Percentiles rank a stretch among this genome's conserved stretches.
Evolutionary conservation across 2,797 vertebrate genomes (phyloP).

Genomic region (Halcyon chelicuti): DNA sequence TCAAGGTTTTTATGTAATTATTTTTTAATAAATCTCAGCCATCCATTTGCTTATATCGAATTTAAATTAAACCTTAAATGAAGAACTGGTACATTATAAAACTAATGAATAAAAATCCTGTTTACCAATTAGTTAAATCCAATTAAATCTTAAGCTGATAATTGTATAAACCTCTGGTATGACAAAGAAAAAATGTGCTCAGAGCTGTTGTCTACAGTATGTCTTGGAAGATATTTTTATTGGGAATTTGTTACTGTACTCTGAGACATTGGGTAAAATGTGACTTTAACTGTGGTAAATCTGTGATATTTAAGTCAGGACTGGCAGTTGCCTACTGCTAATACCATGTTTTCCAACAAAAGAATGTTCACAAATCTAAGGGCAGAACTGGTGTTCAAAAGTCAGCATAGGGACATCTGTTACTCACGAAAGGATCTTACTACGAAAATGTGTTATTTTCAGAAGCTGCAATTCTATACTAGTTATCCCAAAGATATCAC

Average conservation of each 20-base stretch:
- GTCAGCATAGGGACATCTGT: neutral
- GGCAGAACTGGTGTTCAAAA: neutral
- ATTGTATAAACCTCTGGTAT: constrained; percentile 52
- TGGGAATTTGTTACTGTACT: neutral
- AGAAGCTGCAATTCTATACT: neutral
- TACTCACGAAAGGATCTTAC: neutral
- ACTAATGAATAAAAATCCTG: constrained; percentile 66
- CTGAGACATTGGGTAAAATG: neutral
- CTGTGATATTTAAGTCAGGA: neutral
- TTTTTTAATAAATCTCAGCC: neutral
- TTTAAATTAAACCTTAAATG: constrained; percentile 54
- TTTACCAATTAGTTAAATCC: constrained; percentile 69
- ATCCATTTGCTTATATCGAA: constrained; percentile 28
- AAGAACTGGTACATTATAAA: constrained; percentile 43
- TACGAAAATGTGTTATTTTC: neutral
- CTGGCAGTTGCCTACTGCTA: neutral
- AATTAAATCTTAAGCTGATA: constrained; percentile 68
- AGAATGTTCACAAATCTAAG: neutral
- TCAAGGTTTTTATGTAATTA: constrained; percentile 21
- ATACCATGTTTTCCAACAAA: neutral
- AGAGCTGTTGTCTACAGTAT: neutral
- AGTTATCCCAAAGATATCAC: neutral
- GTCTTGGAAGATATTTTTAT: constrained; percentile 4
- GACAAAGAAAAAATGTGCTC: constrained; percentile 24
- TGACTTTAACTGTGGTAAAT: neutral